These are phyloP conservation scores for Drosophila repletoides DNA, from an alignment of 1,140 invertebrate species.

Conservation along the genomic window DNA sequence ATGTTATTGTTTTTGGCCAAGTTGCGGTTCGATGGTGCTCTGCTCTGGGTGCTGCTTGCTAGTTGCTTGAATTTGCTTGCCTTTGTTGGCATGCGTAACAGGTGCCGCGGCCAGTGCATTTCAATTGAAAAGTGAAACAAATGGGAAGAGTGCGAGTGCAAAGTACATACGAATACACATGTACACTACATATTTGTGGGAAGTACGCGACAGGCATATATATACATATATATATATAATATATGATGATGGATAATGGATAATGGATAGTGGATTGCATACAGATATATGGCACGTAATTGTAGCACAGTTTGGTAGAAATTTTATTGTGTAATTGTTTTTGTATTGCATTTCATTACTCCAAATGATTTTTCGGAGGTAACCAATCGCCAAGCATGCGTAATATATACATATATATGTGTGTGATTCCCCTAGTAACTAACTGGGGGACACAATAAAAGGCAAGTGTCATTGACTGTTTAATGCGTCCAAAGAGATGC, in stretches of 20 bases:
- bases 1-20: conserved; percentile 33
- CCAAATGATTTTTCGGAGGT: conserved; percentile 1
- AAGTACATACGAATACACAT: neutral
- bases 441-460: too few species aligned
- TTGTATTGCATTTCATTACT: conserved; percentile 25
- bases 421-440: too few species aligned
- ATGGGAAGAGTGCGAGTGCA: conserved; percentile 10
- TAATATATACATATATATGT: neutral
- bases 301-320: conserved; percentile 20
- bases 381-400: neutral
- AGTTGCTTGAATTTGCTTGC: neutral
- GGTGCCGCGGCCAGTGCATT: conserved; percentile 33
- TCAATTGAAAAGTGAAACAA: conserved; percentile 46
- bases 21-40: conserved; percentile 14
- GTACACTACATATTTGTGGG: neutral
- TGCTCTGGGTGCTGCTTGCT: too few species aligned
- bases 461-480: conserved; percentile 44
- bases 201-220: conserved; percentile 22
- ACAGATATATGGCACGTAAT: conserved; percentile 26
- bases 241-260: conserved; percentile 5
- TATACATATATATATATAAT: conserved; percentile 1
- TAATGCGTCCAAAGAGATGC: conserved; percentile 34
- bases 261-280: too few species aligned
- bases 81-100: conserved; percentile 33
- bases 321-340: conserved; percentile 25